Percentiles rank a stretch among this genome's conserved stretches.
Evolutionary conservation across 2,888 invertebrate genomes (phyloP).

Genomic region (Tethea ocularis): DNA sequence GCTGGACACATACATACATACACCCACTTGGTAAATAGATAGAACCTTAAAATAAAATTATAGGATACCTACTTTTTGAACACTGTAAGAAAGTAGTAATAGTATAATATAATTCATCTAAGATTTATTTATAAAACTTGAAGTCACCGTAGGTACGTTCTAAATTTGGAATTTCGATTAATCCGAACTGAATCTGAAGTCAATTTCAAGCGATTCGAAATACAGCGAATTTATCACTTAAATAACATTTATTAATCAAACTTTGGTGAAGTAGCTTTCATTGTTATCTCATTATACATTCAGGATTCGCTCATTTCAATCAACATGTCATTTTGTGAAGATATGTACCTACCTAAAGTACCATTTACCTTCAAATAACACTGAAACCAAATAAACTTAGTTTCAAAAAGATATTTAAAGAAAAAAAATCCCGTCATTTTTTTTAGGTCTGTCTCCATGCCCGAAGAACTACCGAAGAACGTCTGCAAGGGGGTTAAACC

Average conservation of each 20-base stretch:
- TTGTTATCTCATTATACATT: not conserved
- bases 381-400: not conserved
- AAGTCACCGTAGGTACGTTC: not conserved
- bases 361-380: not conserved
- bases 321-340: not conserved
- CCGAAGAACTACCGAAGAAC: too few relatives aligned
- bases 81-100: too few relatives aligned
- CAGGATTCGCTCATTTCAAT: not conserved
- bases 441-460: not conserved
- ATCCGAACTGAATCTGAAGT: not conserved
- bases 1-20: too few relatives aligned
- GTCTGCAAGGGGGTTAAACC: not conserved
- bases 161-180: not conserved
- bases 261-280: not conserved
- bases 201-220: not conserved
- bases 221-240: not conserved
- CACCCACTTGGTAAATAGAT: too few relatives aligned
- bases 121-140: too few relatives aligned
- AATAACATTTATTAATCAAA: not conserved
- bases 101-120: too few relatives aligned
- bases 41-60: too few relatives aligned
- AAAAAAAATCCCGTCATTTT: not conserved
- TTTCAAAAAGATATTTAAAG: not conserved
- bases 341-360: too few relatives aligned
- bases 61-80: too few relatives aligned